phyloP scores from a whole-genome alignment of 2,888 invertebrate genomes.

The Lottia scabra region DNA sequence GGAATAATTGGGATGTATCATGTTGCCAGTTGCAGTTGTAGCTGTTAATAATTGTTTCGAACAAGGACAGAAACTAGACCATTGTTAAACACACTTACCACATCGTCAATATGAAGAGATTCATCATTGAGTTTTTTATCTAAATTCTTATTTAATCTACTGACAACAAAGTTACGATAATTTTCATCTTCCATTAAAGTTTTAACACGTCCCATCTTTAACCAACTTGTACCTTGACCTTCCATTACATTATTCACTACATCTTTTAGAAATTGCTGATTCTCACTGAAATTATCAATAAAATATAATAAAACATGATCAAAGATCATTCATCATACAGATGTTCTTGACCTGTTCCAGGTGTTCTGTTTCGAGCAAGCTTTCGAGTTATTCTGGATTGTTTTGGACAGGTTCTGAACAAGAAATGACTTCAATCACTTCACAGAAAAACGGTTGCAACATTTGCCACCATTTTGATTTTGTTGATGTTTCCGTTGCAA shows the following conservation, averaged over 20 bases:
- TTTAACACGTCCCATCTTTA: constrained; percentile 90
- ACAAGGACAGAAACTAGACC: too few species aligned
- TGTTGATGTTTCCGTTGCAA: too few species aligned
- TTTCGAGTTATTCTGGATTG: too few species aligned
- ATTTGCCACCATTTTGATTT: too few species aligned
- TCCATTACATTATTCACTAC: constrained; percentile 85
- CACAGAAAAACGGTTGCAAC: too few species aligned
- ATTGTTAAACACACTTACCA: constrained; percentile 76
- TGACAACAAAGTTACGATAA: constrained; percentile 94
- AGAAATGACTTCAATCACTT: too few species aligned
- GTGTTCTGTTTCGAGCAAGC: too few species aligned
- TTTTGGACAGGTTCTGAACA: too few species aligned
- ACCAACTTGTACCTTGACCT: constrained; percentile 96
- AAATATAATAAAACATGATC: too few species aligned
- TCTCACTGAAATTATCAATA: constrained; percentile 79
- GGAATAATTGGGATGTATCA: too few species aligned
- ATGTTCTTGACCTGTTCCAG: too few species aligned
- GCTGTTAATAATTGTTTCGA: neutral
- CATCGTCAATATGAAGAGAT: constrained; percentile 91
- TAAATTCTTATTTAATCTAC: constrained; percentile 92
- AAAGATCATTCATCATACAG: too few species aligned
- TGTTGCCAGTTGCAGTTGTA: neutral
- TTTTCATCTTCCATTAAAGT: constrained; percentile 99
- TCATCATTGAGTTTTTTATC: constrained; percentile 88
- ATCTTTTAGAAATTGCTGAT: constrained; percentile 94